Evolutionary conservation across 2,113 vertebrate genomes (phyloP).

Genomic region (Neoarius graeffei): DNA sequence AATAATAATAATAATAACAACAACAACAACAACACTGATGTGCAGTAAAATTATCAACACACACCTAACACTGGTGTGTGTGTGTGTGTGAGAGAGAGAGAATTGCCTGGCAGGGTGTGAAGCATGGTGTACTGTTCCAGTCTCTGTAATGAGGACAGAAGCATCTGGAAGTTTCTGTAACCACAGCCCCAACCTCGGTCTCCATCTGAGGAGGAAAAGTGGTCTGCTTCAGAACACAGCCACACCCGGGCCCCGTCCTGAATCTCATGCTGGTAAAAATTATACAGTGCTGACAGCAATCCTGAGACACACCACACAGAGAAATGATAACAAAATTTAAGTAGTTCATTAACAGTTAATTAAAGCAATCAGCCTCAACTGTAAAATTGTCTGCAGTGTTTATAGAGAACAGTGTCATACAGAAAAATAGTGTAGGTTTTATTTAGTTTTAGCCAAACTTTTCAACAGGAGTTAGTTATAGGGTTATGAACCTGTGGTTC

Average conservation of each 20-base stretch:
- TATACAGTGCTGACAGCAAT: conserved; percentile 74
- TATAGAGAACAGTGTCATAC: background rate
- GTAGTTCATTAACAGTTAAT: background rate
- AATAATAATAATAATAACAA: background rate
- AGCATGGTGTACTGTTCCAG: conserved; percentile 70
- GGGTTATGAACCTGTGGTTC: conserved; percentile 77
- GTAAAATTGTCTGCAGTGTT: background rate
- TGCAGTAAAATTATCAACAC: background rate
- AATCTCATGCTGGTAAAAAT: conserved; percentile 77
- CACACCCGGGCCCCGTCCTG: conserved; percentile 80
- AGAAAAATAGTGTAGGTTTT: background rate
- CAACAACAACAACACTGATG: background rate
- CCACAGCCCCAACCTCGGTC: conserved; percentile 95
- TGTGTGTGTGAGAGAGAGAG: background rate
- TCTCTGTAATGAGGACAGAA: conserved; percentile 82
- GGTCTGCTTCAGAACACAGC: conserved; percentile 84
- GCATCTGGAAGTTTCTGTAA: conserved; percentile 96
- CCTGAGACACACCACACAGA: conserved; percentile 66
- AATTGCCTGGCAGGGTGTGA: conserved; percentile 75
- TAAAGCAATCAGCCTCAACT: background rate
- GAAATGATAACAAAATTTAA: background rate
- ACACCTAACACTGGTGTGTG: background rate
- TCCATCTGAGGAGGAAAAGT: conserved; percentile 84
- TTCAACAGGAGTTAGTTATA: background rate
- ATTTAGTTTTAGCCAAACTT: background rate